phyloP scores from a whole-genome alignment of 1,140 invertebrate species.

The Macrotrachela quadricornifera region DNA sequence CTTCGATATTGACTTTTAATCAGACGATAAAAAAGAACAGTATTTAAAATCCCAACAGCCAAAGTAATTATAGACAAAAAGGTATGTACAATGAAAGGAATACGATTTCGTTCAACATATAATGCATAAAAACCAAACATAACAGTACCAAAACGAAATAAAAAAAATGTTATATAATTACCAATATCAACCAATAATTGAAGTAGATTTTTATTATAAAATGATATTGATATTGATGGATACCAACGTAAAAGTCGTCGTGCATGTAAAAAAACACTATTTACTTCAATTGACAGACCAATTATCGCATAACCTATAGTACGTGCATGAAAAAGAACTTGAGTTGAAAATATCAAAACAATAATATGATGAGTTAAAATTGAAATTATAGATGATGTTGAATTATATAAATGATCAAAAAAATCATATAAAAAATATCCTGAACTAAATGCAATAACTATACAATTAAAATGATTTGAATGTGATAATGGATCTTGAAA shows the following conservation, averaged over 20 bases:
- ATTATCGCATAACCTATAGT: slow-evolving; percentile 2
- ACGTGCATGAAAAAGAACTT: background rate
- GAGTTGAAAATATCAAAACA: slow-evolving; percentile 1
- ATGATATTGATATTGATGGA: no score
- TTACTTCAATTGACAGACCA: slow-evolving; percentile 1
- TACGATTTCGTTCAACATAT: no score
- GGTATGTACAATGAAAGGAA: no score
- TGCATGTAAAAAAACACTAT: slow-evolving; percentile 6
- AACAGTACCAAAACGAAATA: slow-evolving; percentile 2
- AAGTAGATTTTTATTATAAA: background rate
- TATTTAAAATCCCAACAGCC: no score
- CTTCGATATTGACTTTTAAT: no score
- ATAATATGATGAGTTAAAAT: background rate
- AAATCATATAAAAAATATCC: slow-evolving; percentile 8
- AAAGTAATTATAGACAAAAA: no score
- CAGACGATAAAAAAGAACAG: no score
- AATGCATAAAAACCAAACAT: no score
- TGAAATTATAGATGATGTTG: no score
- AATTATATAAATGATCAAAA: background rate
- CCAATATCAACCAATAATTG: background rate
- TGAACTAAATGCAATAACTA: background rate
- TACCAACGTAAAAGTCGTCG: slow-evolving; percentile 1
- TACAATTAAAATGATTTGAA: background rate
- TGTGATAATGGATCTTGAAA: no score
- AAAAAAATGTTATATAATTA: background rate